Base-by-base conservation (phyloP, 2,888 invertebrate species). In the Hydrotaea cyrtoneurina region DNA sequence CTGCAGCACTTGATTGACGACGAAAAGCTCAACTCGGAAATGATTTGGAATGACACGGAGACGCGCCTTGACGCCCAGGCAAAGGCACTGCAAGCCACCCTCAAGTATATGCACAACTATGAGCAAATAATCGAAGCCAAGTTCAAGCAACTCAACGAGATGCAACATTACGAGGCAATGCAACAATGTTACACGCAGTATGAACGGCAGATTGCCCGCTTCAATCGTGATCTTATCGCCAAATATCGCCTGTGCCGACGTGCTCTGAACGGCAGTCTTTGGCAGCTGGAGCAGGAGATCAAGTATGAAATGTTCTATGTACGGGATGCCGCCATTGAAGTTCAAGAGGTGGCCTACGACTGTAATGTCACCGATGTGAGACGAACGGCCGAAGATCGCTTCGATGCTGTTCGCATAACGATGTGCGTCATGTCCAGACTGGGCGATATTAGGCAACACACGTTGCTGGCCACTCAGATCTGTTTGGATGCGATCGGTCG, bases 191-290 rank as follows among this genome's bases (percentile, higher is more conserved):
- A 78, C 36, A 86, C 85, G 69, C 50, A 85, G n/a, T 74, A 88
- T 59, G 87, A 88, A 66, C 86, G 83, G 5, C 82, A 86, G 62
- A 86, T 88, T 43, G 88, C 86, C 1, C 85, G 85, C 31, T 87
- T 88, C 26, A 86, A 87, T 71, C 86, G 87, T 7, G 84, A 87
- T 36, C 71, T 87, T n/a, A 13, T 86, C 8, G 46, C 80, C 21
- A 86, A 86, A 66, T 86, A 85, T 21, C 75, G 71, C 7, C 39
- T 72, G 23, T 88, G 88, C 50, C 66, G 78, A 17, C 79, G 73
- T 1, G 83, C 83, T 1, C 36, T 88, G 31, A 85, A 87, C 10
- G 66, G 19, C 15, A 73, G 77, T n/a, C 72, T 86, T 74, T 81
- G 77, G 0, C 80, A 80, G 5, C 78, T 87, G 19, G 72, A 87